A percentile compares a stretch with the other conserved stretches of the same genome.
Conservation (phyloP, 2,113 vertebrate genomes). For the Ibidorhyncha struthersii region DNA sequence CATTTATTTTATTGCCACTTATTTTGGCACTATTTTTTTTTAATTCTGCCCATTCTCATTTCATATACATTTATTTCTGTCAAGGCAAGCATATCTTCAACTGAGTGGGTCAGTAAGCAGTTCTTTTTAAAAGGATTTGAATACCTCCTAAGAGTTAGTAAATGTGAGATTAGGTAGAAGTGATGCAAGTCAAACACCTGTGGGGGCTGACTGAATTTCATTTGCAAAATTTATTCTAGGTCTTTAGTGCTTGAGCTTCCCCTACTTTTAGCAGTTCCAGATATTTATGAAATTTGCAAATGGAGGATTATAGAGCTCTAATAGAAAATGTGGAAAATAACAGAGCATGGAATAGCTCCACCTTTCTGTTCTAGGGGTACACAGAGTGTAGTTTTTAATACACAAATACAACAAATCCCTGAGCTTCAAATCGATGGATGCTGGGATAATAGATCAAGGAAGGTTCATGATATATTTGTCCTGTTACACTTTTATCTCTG, state of each 20-base stretch:
- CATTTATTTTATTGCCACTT: constrained; percentile 37
- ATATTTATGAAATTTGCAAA: background rate
- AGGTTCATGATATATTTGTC: background rate
- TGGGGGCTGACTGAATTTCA: background rate
- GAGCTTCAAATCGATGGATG: background rate
- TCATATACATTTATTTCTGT: background rate
- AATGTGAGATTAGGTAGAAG: background rate
- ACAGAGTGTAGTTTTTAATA: background rate
- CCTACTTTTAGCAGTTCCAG: background rate
- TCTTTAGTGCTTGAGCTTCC: background rate
- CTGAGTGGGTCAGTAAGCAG: background rate
- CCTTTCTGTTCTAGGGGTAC: background rate
- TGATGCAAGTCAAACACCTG: background rate
- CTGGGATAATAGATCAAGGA: background rate
- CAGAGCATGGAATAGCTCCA: background rate
- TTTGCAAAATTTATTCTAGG: background rate
- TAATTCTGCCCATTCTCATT: background rate
- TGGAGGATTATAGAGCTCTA: background rate
- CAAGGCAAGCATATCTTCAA: background rate
- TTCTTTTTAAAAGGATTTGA: background rate
- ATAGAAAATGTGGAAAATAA: background rate
- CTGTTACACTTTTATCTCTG: background rate
- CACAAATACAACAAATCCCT: background rate
- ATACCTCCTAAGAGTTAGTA: background rate
- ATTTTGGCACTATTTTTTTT: background rate